Evolutionary conservation across 2,797 vertebrate genomes (phyloP).

Genomic region (Triplophysa yarkandensis): DNA sequence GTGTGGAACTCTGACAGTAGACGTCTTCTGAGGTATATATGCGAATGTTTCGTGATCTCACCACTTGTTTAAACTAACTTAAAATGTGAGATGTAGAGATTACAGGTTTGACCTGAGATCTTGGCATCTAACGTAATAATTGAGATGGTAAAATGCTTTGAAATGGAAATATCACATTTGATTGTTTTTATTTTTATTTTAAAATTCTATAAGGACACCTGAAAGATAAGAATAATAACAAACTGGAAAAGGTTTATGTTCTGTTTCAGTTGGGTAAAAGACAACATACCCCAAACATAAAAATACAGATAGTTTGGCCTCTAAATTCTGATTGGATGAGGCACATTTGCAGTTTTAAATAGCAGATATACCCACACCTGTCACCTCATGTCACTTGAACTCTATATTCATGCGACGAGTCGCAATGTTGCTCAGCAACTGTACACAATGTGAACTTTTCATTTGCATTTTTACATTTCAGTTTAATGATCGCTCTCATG

Average conservation of each 20-base stretch:
- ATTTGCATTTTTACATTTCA: not conserved
- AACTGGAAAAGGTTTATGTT: not conserved
- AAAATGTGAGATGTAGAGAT: not conserved
- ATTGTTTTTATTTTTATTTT: not conserved
- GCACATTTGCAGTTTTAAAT: not conserved
- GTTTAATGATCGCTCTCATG: not conserved
- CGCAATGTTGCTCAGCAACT: not conserved
- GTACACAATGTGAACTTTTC: not conserved
- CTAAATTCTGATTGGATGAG: constrained; percentile 3
- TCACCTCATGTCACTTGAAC: not conserved
- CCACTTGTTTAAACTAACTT: not conserved
- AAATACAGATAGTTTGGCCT: not conserved
- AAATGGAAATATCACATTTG: not conserved
- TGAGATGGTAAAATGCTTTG: not conserved
- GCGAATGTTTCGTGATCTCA: not conserved
- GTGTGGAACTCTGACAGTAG: not conserved
- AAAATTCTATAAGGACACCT: not conserved
- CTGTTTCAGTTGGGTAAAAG: not conserved
- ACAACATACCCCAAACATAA: not conserved
- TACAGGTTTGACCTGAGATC: not conserved
- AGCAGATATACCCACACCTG: not conserved
- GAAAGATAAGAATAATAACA: not conserved
- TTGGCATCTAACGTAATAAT: not conserved
- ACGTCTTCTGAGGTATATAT: constrained; percentile 22
- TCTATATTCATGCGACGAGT: not conserved